phyloP scores from a whole-genome alignment of 2,797 vertebrate genomes.

The Adelosebastes latens region DNA sequence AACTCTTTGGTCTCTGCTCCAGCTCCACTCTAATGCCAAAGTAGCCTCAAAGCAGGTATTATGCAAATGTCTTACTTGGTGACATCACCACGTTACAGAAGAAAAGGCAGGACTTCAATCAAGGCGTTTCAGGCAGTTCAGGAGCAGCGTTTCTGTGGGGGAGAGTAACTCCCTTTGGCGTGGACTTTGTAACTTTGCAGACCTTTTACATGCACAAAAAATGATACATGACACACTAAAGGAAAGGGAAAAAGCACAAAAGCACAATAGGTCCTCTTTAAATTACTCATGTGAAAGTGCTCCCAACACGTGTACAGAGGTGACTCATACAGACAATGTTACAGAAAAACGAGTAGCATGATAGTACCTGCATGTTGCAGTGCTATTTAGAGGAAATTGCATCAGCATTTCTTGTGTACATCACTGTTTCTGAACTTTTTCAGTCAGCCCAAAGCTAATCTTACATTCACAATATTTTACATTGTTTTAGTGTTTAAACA shows the following conservation, averaged over 20 bases:
- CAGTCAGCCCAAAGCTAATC: not conserved
- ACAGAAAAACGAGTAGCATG: not conserved
- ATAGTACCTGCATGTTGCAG: not conserved
- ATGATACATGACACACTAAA: no score
- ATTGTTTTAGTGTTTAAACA: not conserved
- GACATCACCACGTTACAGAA: no score
- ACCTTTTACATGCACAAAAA: no score
- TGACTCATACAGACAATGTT: not conserved
- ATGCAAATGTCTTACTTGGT: no score
- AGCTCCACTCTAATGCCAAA: no score
- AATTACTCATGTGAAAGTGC: not conserved
- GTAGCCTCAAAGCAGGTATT: no score
- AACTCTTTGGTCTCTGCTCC: no score
- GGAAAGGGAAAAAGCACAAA: no score
- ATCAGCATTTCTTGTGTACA: not conserved
- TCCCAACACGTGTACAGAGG: not conserved
- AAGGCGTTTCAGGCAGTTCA: no score
- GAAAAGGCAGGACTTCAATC: no score
- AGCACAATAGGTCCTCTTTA: not conserved
- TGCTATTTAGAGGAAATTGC: not conserved
- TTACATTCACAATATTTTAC: not conserved
- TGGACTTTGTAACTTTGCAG: no score
- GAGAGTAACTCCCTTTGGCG: not conserved
- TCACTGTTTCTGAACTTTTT: not conserved
- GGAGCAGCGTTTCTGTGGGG: not conserved